Evolutionary conservation across 2,888 invertebrate genomes (phyloP), one percentile per base, ranked within the genome.

Genomic region (Pyrocoelia pectoralis): DNA sequence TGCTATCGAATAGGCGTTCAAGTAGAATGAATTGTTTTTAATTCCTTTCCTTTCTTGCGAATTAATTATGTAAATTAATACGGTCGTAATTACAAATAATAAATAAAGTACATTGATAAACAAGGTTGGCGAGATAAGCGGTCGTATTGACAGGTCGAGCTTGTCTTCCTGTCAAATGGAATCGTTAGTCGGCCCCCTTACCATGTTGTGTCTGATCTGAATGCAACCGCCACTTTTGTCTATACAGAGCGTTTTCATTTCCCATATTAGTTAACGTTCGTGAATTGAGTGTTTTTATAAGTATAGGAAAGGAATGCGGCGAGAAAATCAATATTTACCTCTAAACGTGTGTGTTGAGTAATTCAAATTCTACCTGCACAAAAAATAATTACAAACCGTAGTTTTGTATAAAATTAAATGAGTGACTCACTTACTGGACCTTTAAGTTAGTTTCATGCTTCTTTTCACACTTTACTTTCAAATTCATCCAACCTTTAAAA

Each of bases 251-350:
- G 41, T 41, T 41, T 18, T 46, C 14, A 46, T 9, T 46, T 46
- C 46, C 17, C 46, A 46, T 18, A 46, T 46, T 46, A 46, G n/a
- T 6, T 8, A 18, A 13, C 13, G 13, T 13, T 14, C 14, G 14
- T 41, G 41, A 38, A 38, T 9, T 38, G 10, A 43, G 13, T 4
- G 10, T 13, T 43, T 24, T 24, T 3, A 5, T 6, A 24, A 24
- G 8, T 10, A 46, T 41, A 46, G 18, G 17, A 46, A 46, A 46
- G 46, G 46, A 46, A 46, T 46, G 15, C 17, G 15, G 18, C 17
- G 46, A 15, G 17, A 46, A 15, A 17, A 46, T 46, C 46, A 46
- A 46, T 46, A 46, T 46, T 46, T 46, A 46, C 46, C 46, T 2
- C 2, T 33, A 33, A 33, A 33, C 33, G 33, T 6, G n/a, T 24